phyloP scores from a whole-genome alignment of 2,888 invertebrate genomes.

The Zele albiditarsus region DNA sequence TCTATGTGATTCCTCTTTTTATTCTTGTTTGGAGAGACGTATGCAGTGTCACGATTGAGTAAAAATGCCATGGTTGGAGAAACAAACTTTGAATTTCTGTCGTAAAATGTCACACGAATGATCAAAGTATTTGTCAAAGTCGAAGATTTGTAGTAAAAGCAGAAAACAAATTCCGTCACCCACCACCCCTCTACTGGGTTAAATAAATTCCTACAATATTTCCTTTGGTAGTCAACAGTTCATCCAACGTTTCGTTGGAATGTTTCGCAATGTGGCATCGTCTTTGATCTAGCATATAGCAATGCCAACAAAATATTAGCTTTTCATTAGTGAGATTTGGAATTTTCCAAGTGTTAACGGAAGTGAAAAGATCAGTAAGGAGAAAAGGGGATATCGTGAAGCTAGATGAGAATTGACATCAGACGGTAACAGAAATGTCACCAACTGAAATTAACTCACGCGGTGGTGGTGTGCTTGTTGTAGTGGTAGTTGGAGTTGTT shows the following conservation, averaged over 20 bases:
- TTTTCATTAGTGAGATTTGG: conserved; percentile 18
- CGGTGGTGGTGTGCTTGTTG: conserved; percentile 73
- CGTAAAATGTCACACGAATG: conserved; percentile 39
- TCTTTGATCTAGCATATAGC: neutral
- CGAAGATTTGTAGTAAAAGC: neutral
- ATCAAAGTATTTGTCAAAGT: conserved; percentile 41
- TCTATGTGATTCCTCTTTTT: conserved; percentile 43
- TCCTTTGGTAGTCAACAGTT: conserved; percentile 28
- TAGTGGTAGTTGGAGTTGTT: conserved; percentile 67
- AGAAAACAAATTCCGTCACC: neutral
- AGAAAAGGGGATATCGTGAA: neutral
- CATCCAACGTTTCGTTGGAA: conserved; percentile 11
- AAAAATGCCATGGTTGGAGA: conserved; percentile 42
- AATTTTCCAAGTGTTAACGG: conserved; percentile 13
- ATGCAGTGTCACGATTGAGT: conserved; percentile 38
- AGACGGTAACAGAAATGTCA: neutral
- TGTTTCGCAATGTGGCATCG: neutral
- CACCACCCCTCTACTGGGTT: neutral
- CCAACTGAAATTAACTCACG: conserved; percentile 60
- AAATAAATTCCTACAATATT: conserved; percentile 37
- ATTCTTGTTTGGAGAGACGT: conserved; percentile 25
- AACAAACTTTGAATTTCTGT: conserved; percentile 36
- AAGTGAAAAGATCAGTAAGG: conserved; percentile 21
- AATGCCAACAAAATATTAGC: conserved; percentile 33
- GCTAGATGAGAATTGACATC: neutral